Percentiles rank a stretch among this genome's conserved stretches.
phyloP scores from a whole-genome alignment of 2,888 invertebrate species.

The Clivina fossor region DNA sequence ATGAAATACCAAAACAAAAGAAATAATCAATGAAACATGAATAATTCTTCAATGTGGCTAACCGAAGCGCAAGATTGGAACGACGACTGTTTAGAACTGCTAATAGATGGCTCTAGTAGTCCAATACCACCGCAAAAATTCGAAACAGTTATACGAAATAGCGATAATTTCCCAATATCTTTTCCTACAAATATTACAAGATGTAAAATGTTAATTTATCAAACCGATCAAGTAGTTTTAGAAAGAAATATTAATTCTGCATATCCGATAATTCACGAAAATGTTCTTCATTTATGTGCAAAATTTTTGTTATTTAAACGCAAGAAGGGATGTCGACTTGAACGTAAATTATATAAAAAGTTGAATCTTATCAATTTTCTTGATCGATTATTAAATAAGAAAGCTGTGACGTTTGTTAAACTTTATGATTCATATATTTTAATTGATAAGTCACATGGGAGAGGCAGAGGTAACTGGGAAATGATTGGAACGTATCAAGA shows the following conservation, averaged over 20 bases:
- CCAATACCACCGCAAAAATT: conserved; percentile 6
- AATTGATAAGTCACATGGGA: conserved; percentile 55
- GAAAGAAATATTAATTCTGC: conserved; percentile 59
- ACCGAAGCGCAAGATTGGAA: conserved; percentile 22
- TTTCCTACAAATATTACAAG: conserved; percentile 51
- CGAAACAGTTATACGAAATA: conserved; percentile 44
- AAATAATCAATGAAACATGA: too few relatives aligned
- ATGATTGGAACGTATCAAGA: conserved; percentile 60
- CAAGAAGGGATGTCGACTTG: conserved; percentile 56
- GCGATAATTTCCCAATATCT: conserved; percentile 50
- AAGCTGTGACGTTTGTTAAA: conserved; percentile 59
- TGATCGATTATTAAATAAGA: conserved; percentile 59
- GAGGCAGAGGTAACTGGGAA: conserved; percentile 61
- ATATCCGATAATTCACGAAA: conserved; percentile 71
- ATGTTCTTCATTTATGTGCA: conserved; percentile 62
- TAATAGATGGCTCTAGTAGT: conserved; percentile 10
- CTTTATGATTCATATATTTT: conserved; percentile 57
- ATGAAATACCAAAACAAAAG: too few relatives aligned
- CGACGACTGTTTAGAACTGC: conserved; percentile 8
- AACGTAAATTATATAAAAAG: conserved; percentile 59
- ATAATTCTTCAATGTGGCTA: too few relatives aligned
- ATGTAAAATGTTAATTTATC: conserved; percentile 43
- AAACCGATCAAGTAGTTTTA: conserved; percentile 39
- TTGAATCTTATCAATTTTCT: conserved; percentile 61
- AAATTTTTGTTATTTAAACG: conserved; percentile 67